Evolutionary conservation across 2,797 vertebrate species (phyloP), one percentile per base, ranked within the genome.

Genomic region (Tenualosa thibaudeaui): DNA sequence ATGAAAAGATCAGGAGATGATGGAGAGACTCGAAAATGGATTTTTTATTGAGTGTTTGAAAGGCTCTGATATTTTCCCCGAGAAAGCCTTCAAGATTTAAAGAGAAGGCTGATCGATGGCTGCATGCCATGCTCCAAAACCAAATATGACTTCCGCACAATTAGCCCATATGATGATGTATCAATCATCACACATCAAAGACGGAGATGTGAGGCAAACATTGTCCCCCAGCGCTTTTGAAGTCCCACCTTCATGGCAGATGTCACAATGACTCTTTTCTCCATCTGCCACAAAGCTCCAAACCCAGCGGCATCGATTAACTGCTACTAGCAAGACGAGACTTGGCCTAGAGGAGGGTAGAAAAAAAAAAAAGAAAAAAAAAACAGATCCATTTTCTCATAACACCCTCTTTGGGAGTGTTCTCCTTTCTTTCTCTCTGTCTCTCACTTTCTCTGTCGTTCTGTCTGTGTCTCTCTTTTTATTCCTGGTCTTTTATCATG

Each of bases 331-430:
- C 37, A 43, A 46, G 71, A 78, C 37, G 71, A 46, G 71, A 78
- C 37, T 17, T 5, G 19, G 40, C 37, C 37, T 46, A 46, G 15
- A 78, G 71, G 40, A 19, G 37, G 13, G 71, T 2, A 65, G n/a
- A 26, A 31, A 3, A 62, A 62, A 24, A 60, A 65, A 65, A 26
- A 37, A 26, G 19, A 26, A 68, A 37, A 68, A 31, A 68, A 68
- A 37, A 37, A 37, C 10, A 10, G 12, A 15, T 88, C 85, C 68
- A 65, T 92, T 87, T 89, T 87, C 71, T 65, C 88, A 84, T 89
- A 86, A 89, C 86, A 81, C 88, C 86, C 88, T 87, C 87, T 90
- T 92, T 87, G 86, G 86, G 86, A 89, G 84, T 89, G 82, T 86
- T 88, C 87, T 19, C 9, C 89, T 83, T 90, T 86, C 89, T 86